Evolutionary conservation across 2,888 invertebrate genomes (phyloP).

Genomic region (Mythimna impura): DNA sequence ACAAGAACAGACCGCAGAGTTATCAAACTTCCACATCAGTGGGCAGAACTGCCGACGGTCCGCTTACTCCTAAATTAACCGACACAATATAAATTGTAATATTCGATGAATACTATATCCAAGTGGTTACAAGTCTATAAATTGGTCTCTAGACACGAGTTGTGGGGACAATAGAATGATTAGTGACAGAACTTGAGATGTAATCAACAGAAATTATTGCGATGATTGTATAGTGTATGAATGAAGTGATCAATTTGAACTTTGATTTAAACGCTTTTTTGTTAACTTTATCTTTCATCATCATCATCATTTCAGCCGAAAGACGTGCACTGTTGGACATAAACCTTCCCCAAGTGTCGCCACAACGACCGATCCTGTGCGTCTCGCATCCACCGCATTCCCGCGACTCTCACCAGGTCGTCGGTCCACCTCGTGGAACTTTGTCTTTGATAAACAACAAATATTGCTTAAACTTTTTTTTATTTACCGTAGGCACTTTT

Average conservation of each 20-base stretch:
- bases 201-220: conserved; percentile 5
- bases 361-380: no score
- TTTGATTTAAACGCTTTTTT: not conserved
- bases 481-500: not conserved
- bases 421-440: not conserved
- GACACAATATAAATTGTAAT: conserved; percentile 53
- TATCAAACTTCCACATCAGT: conserved; percentile 64
- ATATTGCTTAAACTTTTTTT: not conserved
- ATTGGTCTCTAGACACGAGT: conserved; percentile 5
- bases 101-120: conserved; percentile 52
- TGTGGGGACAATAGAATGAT: conserved; percentile 18
- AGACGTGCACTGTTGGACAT: no score
- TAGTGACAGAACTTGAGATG: not conserved
- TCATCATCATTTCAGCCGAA: no score
- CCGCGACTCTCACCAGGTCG: no score
- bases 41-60: conserved; percentile 38
- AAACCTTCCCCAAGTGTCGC: no score
- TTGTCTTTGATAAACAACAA: not conserved
- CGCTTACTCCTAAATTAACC: conserved; percentile 51
- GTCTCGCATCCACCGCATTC: no score
- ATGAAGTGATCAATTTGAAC: not conserved
- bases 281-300: not conserved
- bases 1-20: conserved; percentile 56
- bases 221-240: not conserved
- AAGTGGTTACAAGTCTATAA: conserved; percentile 27